Base-by-base conservation (phyloP, 2,113 vertebrate species). In the Ctenomys sociabilis region DNA sequence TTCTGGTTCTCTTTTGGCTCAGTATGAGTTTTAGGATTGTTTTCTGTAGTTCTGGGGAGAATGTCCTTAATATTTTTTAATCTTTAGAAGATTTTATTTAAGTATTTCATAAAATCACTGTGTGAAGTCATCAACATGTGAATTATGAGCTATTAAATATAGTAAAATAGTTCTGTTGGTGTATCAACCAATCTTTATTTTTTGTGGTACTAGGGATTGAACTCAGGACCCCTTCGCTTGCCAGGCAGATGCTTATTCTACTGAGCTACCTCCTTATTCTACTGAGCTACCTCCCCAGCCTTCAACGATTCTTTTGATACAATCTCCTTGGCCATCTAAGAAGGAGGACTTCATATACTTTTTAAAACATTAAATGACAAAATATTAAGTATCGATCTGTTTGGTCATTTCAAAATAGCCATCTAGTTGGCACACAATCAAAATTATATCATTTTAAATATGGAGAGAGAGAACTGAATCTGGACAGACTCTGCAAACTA, bases 361-460 rank as follows among this genome's bases (percentile, higher is more conserved):
- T 91, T 84, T 96, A 96, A 91, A 94, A 59, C 30, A 70, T 88
- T 95, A 88, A 78, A 93, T 94, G 82, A 84, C 28, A 93, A 88
- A 92, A 94, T 80, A 75, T 86, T 94, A 95, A 93, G 40, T 94
- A 88, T 21, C 93, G 90, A 86, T 52, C 80, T 24, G 90, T 86
- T 95, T 93, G 66, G 43, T 75, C 92, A 82, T 64, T 52, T 94
- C 54, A 95, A 93, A 81, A 94, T 86, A 94, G 64, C 93, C 89
- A 92, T 45, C 45, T 83, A 94, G 91, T 90, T 96, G 86, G 75
- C 80, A 97, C 81, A 49, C 12, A 97, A 93, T 86, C 45, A 85
- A 85, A 96, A 93, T 84, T 93, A 61, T 92, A 96, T 80, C 81
- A 91, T 92, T 95, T 88, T 91, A 97, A 88, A 86, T 35, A 95